A percentile compares a stretch with the other conserved stretches of the same genome.
Conservation (phyloP, 2,113 vertebrate genomes). For the Sinocyclocheilus maitianheensis region DNA sequence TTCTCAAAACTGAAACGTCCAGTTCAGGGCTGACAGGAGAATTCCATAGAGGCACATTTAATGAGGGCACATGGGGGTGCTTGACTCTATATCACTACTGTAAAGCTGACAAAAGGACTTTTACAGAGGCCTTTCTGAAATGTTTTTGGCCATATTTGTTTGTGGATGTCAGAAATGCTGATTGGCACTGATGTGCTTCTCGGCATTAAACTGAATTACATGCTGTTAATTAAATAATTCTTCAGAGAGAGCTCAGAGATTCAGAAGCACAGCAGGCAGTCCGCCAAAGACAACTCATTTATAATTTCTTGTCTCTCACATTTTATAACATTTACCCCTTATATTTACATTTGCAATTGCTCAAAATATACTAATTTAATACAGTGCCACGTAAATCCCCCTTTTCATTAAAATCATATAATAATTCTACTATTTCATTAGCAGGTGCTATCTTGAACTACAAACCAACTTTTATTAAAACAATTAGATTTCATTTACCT, state of each 20-base stretch:
- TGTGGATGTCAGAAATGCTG: conserved; percentile 9
- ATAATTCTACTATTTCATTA: background rate
- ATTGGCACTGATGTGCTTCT: conserved; percentile 54
- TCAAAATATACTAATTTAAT: background rate
- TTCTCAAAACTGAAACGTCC: conserved; percentile 1
- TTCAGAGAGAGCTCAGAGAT: conserved; percentile 58
- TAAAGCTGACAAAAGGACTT: conserved; percentile 11
- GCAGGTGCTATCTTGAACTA: background rate
- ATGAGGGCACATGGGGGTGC: conserved; percentile 12
- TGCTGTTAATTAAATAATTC: conserved; percentile 71
- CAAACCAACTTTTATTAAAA: background rate
- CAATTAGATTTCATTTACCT: background rate
- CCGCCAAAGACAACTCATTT: conserved; percentile 4
- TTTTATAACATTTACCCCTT: background rate
- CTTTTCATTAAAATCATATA: background rate
- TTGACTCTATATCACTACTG: background rate
- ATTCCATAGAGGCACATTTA: conserved; percentile 26
- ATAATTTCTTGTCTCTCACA: background rate
- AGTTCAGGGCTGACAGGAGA: conserved; percentile 34
- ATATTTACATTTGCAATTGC: background rate
- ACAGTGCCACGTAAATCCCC: background rate
- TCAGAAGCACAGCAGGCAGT: background rate
- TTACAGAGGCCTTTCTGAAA: conserved; percentile 48
- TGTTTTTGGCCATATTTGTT: conserved; percentile 51
- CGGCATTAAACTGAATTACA: conserved; percentile 64